phyloP scores from a whole-genome alignment of 1,140 invertebrate genomes.

The Vanessa atalanta region DNA sequence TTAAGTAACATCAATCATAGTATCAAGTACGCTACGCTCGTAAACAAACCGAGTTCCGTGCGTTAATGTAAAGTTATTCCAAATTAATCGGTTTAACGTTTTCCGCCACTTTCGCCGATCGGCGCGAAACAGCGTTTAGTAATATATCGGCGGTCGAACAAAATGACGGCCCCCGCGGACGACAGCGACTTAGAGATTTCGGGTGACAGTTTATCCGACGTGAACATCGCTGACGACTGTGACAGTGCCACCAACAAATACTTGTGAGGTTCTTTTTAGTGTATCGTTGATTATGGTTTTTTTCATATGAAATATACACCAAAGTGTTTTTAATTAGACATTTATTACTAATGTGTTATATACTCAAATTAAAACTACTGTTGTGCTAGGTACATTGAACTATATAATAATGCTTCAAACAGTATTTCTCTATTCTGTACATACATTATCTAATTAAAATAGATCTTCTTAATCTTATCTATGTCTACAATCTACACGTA shows the following conservation, averaged over 20 bases:
- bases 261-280: slow-evolving; percentile 32
- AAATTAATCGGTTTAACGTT: slow-evolving; percentile 26
- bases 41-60: slow-evolving; percentile 20
- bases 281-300: neutral
- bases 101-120: slow-evolving; percentile 43
- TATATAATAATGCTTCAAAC: too few species aligned
- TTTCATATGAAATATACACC: neutral
- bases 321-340: too few species aligned
- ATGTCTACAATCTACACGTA: too few species aligned
- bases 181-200: slow-evolving; percentile 31
- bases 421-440: too few species aligned
- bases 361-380: neutral
- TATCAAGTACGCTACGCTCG: neutral
- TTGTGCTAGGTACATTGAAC: neutral
- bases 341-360: neutral
- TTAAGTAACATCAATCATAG: slow-evolving; percentile 4
- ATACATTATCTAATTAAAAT: too few species aligned
- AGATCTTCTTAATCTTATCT: too few species aligned
- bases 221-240: neutral
- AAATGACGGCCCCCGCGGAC: slow-evolving; percentile 32
- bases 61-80: slow-evolving; percentile 34
- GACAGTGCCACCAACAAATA: slow-evolving; percentile 28
- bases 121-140: slow-evolving; percentile 32
- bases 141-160: slow-evolving; percentile 37
- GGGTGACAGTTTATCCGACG: slow-evolving; percentile 36